Evolutionary conservation across 2,888 invertebrate species (phyloP), one percentile per base, ranked within the genome.

Genomic region (Callinectes sapidus): DNA sequence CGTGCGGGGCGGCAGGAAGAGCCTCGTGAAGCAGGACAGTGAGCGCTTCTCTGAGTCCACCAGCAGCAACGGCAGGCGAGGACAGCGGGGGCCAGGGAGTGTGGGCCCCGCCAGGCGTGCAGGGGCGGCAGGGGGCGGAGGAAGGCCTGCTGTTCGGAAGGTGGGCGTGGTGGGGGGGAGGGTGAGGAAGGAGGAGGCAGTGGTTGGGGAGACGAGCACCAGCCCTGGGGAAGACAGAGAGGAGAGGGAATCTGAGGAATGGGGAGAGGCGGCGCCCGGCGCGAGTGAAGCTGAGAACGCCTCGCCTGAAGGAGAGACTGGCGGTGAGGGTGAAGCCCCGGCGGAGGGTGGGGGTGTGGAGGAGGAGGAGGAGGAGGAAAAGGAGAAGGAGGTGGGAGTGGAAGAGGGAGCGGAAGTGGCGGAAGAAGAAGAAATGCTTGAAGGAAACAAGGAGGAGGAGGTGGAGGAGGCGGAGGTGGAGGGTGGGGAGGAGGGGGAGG

Each of bases 171-270:
- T 2, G 1, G 81, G 35, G 16, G 13, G 2, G 14, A 32, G 35
- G 3, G 35, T 13, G 35, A 81, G 32, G 35, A 35, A 32, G 35
- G 81, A 71, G n/a, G n/a, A 71, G 28, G 28, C n/a, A 13, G 28
- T 5, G 71, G 10, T 71, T 71, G 71, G 71, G 71, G 71, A 81
- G 81, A 35, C 81, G 16, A 81, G 81, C 81, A 35, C 81, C 81
- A 81, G 81, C 81, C 81, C 81, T 16, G 81, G 81, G 35, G 81
- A 81, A 35, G 81, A 81, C 35, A 16, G 35, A n/a, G 81, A 81
- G 81, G 81, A 81, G 16, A 16, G 35, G 10, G 81, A 35, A 0
- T 71, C 71, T 2, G 71, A 23, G 71, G 71, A 71, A 3, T 71
- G 71, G 71, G 71, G 2, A 28, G 71, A 71, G 71, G 71, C 71